A percentile compares a stretch with the other conserved stretches of the same genome.
Conservation (phyloP, 2,113 vertebrate species). For the Lethenteron camtschaticum region DNA sequence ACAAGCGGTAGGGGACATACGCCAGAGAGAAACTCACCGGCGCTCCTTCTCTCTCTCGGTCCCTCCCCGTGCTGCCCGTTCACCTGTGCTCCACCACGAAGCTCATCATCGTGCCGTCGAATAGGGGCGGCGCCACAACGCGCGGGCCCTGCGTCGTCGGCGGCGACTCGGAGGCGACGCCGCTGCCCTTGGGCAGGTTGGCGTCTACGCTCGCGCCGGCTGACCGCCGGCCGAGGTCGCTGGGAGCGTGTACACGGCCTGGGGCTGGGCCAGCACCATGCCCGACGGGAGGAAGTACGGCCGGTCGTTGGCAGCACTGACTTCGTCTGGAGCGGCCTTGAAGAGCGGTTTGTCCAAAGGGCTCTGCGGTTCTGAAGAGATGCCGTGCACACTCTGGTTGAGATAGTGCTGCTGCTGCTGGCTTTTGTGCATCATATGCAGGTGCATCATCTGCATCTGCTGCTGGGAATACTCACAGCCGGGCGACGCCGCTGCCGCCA, state of each 20-base stretch:
- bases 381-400: no score
- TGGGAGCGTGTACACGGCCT: slow-evolving; percentile 24
- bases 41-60: no score
- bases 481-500: background rate
- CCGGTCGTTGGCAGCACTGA: no score
- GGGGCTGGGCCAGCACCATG: background rate
- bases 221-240: slow-evolving; percentile 43
- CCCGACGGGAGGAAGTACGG: slow-evolving; percentile 3
- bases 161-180: slow-evolving; percentile 59
- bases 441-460: background rate
- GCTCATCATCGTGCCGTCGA: slow-evolving; percentile 89
- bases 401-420: no score
- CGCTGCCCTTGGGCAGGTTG: slow-evolving; percentile 30
- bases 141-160: slow-evolving; percentile 55
- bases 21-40: no score
- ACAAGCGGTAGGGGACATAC: no score
- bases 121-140: slow-evolving; percentile 66
- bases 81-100: slow-evolving; percentile 86
- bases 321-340: no score
- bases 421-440: background rate
- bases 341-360: no score
- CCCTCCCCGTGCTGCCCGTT: slow-evolving; percentile 10
- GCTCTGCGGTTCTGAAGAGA: no score
- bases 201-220: slow-evolving; percentile 54
- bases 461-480: background rate